Percentiles rank a stretch among this genome's conserved stretches.
Conservation (phyloP, 2,888 invertebrate genomes). For the Chrysodeixis includens region DNA sequence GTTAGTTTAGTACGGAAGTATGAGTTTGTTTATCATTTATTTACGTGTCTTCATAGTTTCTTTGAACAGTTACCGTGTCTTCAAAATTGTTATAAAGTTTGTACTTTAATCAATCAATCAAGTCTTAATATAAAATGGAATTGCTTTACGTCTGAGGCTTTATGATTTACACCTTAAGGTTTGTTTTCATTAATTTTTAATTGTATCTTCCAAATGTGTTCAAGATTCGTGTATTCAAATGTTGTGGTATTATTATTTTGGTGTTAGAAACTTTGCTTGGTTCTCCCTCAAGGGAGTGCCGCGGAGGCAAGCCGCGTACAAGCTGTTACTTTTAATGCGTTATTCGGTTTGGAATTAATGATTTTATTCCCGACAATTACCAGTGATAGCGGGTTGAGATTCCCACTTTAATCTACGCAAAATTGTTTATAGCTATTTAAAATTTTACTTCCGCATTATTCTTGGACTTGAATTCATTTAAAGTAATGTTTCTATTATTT, state of each 20-base stretch:
- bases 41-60: neutral
- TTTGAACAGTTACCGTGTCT: neutral
- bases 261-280: slow-evolving; percentile 28
- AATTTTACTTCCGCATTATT: slow-evolving; percentile 62
- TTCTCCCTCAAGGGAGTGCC: slow-evolving; percentile 51
- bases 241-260: slow-evolving; percentile 17
- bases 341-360: slow-evolving; percentile 87
- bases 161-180: neutral
- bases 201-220: neutral
- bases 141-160: neutral
- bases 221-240: neutral
- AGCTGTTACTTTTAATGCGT: slow-evolving; percentile 89
- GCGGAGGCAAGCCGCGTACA: slow-evolving; percentile 73
- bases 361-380: slow-evolving; percentile 86
- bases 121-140: too few species aligned
- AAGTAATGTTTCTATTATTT: neutral
- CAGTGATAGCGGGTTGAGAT: slow-evolving; percentile 75
- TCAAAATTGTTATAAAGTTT: too few species aligned
- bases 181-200: neutral
- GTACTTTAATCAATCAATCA: too few species aligned
- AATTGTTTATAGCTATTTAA: slow-evolving; percentile 71
- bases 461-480: slow-evolving; percentile 25
- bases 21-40: neutral
- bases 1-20: slow-evolving; percentile 20
- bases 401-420: slow-evolving; percentile 72